Base-by-base conservation (phyloP, 2,113 vertebrate genomes). In the Mus pahari region DNA sequence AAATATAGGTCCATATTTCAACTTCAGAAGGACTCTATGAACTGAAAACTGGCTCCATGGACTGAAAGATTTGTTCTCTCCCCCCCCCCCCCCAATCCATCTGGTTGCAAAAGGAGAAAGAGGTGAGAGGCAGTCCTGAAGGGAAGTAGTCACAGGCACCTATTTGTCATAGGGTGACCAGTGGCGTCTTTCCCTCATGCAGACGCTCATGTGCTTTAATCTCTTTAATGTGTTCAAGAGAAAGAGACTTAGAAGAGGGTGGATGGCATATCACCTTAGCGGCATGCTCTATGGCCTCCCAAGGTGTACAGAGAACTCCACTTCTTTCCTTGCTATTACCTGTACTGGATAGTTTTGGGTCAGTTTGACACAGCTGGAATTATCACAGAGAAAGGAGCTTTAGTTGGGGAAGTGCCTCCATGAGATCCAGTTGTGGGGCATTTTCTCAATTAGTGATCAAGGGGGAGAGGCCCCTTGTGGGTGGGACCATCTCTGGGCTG, bases 1-100 rank as follows among this genome's bases (percentile, higher is more conserved):
- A 91, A 88, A 70, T 33, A 64, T 4, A 81, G 64, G 8, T 5
- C 50, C 55, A 68, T 26, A 5, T 31, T 84, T 95, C 48, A 82
- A 39, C 7, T 75, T 90, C n/a, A 94, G 45, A 0, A 24, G 95
- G 81, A 42, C 31, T 36, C 89, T 36, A 1, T 45, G 90, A 92
- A 92, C 31, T 39, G 84, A 88, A 86, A 81, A 73, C 14, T 53
- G 84, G 13, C 81, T 94, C 58, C 6, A 24, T 94, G 26, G 62
- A 77, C 50, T 81, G 94, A 96, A 83, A 53, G 4, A 86, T 73
- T 48, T 93, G n/a, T 96, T 93, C 8, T 48, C 5, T 48, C 48
- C 48, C 4, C 45, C 48, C 48, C 48, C 68, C 12, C 70, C 60
- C 64, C 10, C 62, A 8, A 26, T 26, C 53, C 71, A 33, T 48